phyloP scores from a whole-genome alignment of 2,888 invertebrate species.

The Boloria euphrosyne region DNA sequence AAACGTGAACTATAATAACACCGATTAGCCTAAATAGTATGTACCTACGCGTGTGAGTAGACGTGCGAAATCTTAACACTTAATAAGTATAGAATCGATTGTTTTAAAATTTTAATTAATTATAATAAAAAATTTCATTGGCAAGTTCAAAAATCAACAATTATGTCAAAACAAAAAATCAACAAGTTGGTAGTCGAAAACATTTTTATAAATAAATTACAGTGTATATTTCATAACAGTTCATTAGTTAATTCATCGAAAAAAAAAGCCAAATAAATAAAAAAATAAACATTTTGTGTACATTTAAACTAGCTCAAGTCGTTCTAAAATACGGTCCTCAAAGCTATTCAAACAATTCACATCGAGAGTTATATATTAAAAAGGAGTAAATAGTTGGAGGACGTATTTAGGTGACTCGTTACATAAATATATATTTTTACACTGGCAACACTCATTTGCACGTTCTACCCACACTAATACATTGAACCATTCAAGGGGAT shows the following conservation, averaged over 20 bases:
- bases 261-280: neutral
- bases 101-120: constrained; percentile 11
- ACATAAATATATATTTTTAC: constrained; percentile 1
- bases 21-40: constrained; percentile 75
- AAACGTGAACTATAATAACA: constrained; percentile 77
- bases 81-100: neutral
- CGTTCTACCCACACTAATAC: constrained; percentile 50
- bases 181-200: constrained; percentile 10
- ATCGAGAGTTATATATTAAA: neutral
- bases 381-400: neutral
- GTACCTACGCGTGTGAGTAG: constrained; percentile 60
- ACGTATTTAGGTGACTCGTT: constrained; percentile 2
- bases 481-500: constrained; percentile 57
- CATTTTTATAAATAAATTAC: neutral
- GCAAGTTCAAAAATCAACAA: constrained; percentile 20
- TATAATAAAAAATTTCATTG: constrained; percentile 23
- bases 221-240: neutral
- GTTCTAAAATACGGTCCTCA: too few species aligned
- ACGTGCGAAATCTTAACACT: constrained; percentile 42
- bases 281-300: neutral
- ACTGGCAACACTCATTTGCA: constrained; percentile 24
- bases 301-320: too few species aligned
- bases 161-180: neutral
- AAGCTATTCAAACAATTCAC: too few species aligned
- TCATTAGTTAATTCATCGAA: constrained; percentile 1